These are phyloP conservation scores for Zaprionus davidi DNA, from an alignment of 1,140 invertebrate genomes.

Conservation along the genomic window DNA sequence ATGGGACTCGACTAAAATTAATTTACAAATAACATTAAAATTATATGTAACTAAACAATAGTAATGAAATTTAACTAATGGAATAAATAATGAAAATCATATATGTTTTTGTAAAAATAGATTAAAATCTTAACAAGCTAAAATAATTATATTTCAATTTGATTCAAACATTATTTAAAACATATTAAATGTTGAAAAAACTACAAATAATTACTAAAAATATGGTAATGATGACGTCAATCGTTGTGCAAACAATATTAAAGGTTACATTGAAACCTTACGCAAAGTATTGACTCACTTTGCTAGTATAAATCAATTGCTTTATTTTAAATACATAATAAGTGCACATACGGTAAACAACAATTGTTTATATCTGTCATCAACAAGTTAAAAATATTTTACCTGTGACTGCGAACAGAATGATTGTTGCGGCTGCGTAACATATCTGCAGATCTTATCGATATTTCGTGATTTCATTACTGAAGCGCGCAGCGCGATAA, in stretches of 20 bases:
- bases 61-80: too few relatives aligned
- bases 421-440: conserved; percentile 1
- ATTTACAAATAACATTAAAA: too few relatives aligned
- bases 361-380: too few relatives aligned
- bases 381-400: neutral
- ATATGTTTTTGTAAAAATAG: neutral
- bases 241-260: neutral
- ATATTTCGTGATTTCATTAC: neutral
- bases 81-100: too few relatives aligned
- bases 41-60: too few relatives aligned
- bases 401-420: neutral
- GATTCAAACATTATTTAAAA: too few relatives aligned
- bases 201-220: too few relatives aligned
- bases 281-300: too few relatives aligned
- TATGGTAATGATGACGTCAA: neutral
- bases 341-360: too few relatives aligned
- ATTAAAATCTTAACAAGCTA: neutral
- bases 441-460: neutral
- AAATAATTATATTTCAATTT: neutral
- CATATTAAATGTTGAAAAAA: too few relatives aligned
- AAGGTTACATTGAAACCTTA: neutral
- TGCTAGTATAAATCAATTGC: neutral
- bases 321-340: neutral
- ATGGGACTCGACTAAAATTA: too few relatives aligned
- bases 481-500: neutral